phyloP scores from a whole-genome alignment of 2,888 invertebrate genomes.

The Meloe dianella region DNA sequence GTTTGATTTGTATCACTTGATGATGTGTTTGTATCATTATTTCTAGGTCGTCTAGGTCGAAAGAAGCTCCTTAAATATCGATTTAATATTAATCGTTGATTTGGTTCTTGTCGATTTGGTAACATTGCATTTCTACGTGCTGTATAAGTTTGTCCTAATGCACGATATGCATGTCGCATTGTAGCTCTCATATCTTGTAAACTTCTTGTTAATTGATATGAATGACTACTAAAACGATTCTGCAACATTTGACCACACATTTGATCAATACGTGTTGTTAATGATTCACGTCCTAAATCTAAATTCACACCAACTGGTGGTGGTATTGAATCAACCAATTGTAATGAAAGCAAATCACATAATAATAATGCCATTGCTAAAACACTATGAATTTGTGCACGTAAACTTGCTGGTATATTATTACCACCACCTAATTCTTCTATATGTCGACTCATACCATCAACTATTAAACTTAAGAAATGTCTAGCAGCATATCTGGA shows the following conservation, averaged over 20 bases:
- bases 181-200: slow-evolving; percentile 52
- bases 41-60: slow-evolving; percentile 28
- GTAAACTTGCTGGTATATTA: slow-evolving; percentile 40
- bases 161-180: slow-evolving; percentile 50
- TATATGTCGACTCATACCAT: slow-evolving; percentile 60
- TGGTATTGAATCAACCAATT: slow-evolving; percentile 60
- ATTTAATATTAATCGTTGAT: slow-evolving; percentile 44
- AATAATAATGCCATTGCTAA: slow-evolving; percentile 61
- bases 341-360: slow-evolving; percentile 60
- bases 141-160: slow-evolving; percentile 52
- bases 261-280: slow-evolving; percentile 53
- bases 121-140: slow-evolving; percentile 52
- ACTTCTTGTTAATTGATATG: slow-evolving; percentile 51
- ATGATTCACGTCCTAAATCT: slow-evolving; percentile 52
- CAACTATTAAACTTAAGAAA: slow-evolving; percentile 59
- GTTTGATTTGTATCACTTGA: slow-evolving; percentile 19
- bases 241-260: slow-evolving; percentile 55
- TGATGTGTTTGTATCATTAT: slow-evolving; percentile 17
- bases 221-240: slow-evolving; percentile 48
- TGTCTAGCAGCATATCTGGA: slow-evolving; percentile 54
- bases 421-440: slow-evolving; percentile 52
- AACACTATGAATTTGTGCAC: slow-evolving; percentile 50
- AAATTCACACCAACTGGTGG: slow-evolving; percentile 54
- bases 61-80: slow-evolving; percentile 41
- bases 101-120: slow-evolving; percentile 40